Percentiles rank a stretch among this genome's conserved stretches.
phyloP scores from a whole-genome alignment of 2,797 vertebrate genomes.

The Liasis olivaceus region DNA sequence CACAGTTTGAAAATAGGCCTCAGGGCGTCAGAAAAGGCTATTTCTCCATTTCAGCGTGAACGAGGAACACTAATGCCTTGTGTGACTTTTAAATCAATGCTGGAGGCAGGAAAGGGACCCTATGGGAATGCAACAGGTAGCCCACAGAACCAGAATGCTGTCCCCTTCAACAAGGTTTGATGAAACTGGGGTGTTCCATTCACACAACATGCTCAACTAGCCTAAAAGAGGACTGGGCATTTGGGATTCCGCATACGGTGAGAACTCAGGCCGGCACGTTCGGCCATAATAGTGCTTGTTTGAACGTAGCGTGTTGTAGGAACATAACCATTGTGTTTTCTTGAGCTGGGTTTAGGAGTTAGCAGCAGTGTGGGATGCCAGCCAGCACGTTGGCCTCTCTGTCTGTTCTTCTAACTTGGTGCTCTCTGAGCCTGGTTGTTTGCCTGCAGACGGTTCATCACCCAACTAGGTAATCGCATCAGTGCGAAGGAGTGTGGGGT shows the following conservation, averaged over 20 bases:
- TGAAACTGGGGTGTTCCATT: neutral
- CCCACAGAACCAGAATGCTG: neutral
- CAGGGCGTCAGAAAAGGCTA: neutral
- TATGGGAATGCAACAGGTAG: neutral
- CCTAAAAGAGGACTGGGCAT: neutral
- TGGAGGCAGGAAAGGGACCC: neutral
- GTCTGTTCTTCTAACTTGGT: too few relatives aligned
- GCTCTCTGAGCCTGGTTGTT: neutral
- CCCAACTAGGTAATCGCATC: neutral
- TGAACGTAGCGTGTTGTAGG: neutral
- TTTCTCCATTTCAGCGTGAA: neutral
- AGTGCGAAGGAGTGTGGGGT: neutral
- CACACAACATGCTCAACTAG: neutral
- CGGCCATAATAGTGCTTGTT: neutral
- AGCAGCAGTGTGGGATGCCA: too few relatives aligned
- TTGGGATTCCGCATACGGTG: neutral
- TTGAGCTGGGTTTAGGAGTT: too few relatives aligned
- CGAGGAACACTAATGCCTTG: neutral
- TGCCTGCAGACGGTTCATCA: neutral
- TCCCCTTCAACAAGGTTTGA: neutral
- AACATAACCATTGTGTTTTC: neutral
- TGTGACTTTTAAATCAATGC: neutral
- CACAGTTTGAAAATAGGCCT: neutral
- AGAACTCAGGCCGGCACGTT: neutral
- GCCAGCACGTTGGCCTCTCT: too few relatives aligned